Evolutionary conservation across 1,140 invertebrate species (phyloP), one percentile per base, ranked within the genome.

Genomic region (Drosophila aff.): DNA sequence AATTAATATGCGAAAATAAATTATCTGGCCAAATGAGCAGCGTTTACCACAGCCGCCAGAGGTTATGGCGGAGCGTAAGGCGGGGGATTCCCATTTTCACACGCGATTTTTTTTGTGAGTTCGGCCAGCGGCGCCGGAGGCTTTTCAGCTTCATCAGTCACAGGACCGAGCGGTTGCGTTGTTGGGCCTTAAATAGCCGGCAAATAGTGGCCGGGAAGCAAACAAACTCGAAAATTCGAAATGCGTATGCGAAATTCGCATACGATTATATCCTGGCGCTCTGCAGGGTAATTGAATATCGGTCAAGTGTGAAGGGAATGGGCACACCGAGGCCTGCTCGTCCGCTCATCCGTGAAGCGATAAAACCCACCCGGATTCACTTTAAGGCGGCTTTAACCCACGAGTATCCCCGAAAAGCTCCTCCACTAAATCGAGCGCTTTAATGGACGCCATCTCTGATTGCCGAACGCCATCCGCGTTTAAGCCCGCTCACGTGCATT

Each of bases 1-100:
- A 90, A 90, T 90, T 90, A 90, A 90, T 91, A 90, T 90, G 86
- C 86, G 85, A 90, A 90, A 90, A 90, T 90, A 90, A 90, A 90
- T 90, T 90, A 90, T 90, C 86, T 82, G 89, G 67, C 86, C 86
- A 90, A 89, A 89, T 85, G 85, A 90, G 85, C 78, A 82, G 76
- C 75, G 72, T 71, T 67, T 84, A 81, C 77, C 60, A 41, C 67
- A 80, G 60, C 55, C 46, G 69, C 62, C 62, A 58, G 67, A 62
- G 50, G 66, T 47, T 55, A 64, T 50, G 40, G 21, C 6, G 41
- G 23, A 41, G 52, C 9, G 26, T 23, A 6, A n/a, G 26, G 31
- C 31, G 26, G 66, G 59, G 40, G 61, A 63, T 73, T 79, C 66
- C 75, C 71, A 79, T 75, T 84, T 85, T 71, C 74, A 77, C 79